Conservation (phyloP, 2,113 vertebrate genomes). For the Mesembrinibis cayennensis region DNA sequence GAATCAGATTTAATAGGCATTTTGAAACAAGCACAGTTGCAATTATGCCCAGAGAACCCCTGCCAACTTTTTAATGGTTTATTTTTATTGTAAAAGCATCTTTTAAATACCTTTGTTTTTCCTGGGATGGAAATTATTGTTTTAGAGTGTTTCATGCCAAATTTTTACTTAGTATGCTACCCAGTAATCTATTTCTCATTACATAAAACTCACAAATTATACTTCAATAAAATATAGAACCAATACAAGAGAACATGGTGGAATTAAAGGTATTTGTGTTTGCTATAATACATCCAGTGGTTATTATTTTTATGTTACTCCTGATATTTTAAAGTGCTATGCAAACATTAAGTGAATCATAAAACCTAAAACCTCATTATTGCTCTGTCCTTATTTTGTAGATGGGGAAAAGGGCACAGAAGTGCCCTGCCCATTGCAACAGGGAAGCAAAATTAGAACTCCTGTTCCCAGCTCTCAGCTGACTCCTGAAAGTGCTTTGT, state of each 20-base stretch:
- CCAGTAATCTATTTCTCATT: neutral
- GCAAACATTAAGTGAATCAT: constrained; percentile 14
- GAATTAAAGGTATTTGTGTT: neutral
- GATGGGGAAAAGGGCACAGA: neutral
- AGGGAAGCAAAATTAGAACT: neutral
- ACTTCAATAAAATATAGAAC: neutral
- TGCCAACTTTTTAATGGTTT: constrained; percentile 20
- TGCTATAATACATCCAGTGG: neutral
- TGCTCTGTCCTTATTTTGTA: neutral
- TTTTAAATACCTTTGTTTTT: constrained; percentile 40
- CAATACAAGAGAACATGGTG: neutral
- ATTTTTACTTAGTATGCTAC: neutral
- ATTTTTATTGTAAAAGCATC: constrained; percentile 20
- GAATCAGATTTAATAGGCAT: constrained; percentile 39
- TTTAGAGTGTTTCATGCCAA: neutral
- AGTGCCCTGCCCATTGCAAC: neutral
- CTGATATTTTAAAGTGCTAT: neutral
- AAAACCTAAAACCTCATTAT: constrained; percentile 15
- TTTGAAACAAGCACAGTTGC: constrained; percentile 20
- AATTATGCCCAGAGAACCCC: constrained; percentile 10
- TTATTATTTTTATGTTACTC: constrained; percentile 4
- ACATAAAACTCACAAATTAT: neutral
- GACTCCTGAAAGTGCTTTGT: neutral
- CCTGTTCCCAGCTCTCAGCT: neutral
- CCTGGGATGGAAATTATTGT: neutral